phyloP scores from a whole-genome alignment of 64 coral and sea anemone genomes.

The Montipora efflorescens region DNA sequence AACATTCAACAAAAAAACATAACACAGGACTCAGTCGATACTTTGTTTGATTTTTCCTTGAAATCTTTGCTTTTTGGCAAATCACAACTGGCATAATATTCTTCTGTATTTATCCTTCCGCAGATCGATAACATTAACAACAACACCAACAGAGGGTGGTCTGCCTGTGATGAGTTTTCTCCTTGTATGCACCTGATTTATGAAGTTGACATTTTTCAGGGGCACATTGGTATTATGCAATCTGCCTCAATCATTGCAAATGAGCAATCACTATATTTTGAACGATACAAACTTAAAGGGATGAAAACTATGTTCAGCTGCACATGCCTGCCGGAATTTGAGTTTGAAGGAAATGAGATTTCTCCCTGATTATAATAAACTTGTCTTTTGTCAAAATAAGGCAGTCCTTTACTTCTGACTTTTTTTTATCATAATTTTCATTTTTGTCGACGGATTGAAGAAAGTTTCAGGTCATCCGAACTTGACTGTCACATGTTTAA shows the following conservation, averaged over 20 bases:
- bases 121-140: too few relatives aligned
- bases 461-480: background rate
- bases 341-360: background rate
- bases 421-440: background rate
- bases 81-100: too few relatives aligned
- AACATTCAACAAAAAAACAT: too few relatives aligned
- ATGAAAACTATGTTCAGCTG: background rate
- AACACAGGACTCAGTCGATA: too few relatives aligned
- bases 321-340: background rate
- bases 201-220: too few relatives aligned
- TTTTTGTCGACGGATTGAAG: background rate
- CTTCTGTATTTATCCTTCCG: too few relatives aligned
- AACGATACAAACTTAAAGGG: background rate
- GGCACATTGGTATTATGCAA: slow-evolving; percentile 1
- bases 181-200: background rate
- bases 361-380: too few relatives aligned
- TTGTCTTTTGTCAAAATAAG: too few relatives aligned
- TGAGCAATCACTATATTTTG: background rate
- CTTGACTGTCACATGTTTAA: background rate
- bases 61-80: too few relatives aligned
- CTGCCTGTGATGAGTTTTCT: too few relatives aligned
- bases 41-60: too few relatives aligned
- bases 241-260: background rate
- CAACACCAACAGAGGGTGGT: too few relatives aligned
- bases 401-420: background rate